Conservation (phyloP, 1,140 invertebrate species). For the Aphelinus certus region DNA sequence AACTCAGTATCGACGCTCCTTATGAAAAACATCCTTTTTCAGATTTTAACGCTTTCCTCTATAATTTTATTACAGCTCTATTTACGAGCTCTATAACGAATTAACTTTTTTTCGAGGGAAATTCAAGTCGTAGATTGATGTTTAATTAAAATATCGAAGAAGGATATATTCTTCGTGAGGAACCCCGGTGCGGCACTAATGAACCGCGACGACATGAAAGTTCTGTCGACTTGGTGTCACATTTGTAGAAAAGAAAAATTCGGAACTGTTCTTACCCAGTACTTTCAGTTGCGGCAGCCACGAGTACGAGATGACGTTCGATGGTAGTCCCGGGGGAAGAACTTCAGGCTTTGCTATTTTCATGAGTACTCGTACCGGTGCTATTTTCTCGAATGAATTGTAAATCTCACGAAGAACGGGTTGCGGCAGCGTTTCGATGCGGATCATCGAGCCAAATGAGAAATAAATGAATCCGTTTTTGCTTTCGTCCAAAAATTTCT, state of each 20-base stretch:
- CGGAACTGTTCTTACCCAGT: slow-evolving; percentile 44
- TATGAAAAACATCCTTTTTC: too few relatives aligned
- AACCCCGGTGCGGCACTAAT: too few relatives aligned
- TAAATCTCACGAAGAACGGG: slow-evolving; percentile 45
- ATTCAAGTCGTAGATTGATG: too few relatives aligned
- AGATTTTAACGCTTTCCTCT: too few relatives aligned
- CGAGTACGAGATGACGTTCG: slow-evolving; percentile 70
- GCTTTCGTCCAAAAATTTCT: slow-evolving; percentile 73
- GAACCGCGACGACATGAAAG: too few relatives aligned
- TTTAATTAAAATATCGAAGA: too few relatives aligned
- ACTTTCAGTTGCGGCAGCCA: slow-evolving; percentile 74
- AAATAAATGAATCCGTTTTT: slow-evolving; percentile 76
- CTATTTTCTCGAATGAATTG: slow-evolving; percentile 49
- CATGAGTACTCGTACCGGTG: slow-evolving; percentile 49
- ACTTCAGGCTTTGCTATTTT: slow-evolving; percentile 52
- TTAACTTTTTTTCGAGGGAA: too few relatives aligned
- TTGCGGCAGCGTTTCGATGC: slow-evolving; percentile 68
- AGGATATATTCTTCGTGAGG: too few relatives aligned
- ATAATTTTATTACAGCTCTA: too few relatives aligned
- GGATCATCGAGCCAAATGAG: slow-evolving; percentile 76
- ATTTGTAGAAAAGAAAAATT: slow-evolving; percentile 34
- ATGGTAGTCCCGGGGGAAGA: slow-evolving; percentile 61
- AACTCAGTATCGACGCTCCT: too few relatives aligned
- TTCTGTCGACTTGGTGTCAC: too few relatives aligned
- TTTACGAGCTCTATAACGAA: too few relatives aligned